A percentile compares a stretch with the other conserved stretches of the same genome.
Conservation (phyloP, 1,140 invertebrate species). For the Caerostris extrusa region DNA sequence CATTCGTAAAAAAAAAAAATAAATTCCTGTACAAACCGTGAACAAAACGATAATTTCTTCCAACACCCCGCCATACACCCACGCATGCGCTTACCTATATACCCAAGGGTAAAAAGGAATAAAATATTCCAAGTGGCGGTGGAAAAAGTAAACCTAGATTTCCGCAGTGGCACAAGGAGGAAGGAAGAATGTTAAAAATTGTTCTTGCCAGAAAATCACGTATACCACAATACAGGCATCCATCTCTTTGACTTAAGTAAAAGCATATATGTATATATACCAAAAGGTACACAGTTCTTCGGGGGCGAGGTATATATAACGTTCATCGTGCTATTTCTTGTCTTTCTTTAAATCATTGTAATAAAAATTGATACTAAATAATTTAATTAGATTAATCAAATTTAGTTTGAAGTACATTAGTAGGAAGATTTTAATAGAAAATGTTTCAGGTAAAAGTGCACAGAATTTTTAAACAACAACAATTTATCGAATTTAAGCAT, state of each 20-base stretch:
- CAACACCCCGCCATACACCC: not conserved
- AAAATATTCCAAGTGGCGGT: constrained; percentile 6
- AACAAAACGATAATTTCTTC: not conserved
- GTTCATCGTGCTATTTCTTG: too few relatives aligned
- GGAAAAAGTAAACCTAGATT: constrained; percentile 22
- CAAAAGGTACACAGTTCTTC: not conserved
- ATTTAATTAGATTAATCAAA: too few relatives aligned
- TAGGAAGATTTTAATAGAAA: too few relatives aligned
- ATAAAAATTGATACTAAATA: too few relatives aligned
- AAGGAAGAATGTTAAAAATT: constrained; percentile 6
- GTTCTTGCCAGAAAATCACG: constrained; percentile 29
- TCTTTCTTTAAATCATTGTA: too few relatives aligned
- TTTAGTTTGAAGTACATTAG: too few relatives aligned
- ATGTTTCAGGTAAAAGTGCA: too few relatives aligned
- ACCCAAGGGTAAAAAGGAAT: not conserved
- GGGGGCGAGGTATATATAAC: not conserved
- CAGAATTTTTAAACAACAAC: too few relatives aligned
- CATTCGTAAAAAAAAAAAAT: not conserved
- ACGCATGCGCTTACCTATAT: not conserved
- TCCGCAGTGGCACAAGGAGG: not conserved
- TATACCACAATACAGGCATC: constrained; percentile 48
- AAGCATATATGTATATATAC: not conserved
- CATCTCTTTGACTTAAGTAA: not conserved
- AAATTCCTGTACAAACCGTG: not conserved
- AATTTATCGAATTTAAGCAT: too few relatives aligned